These are phyloP conservation scores for Anticlea derivata DNA, from an alignment of 2,888 invertebrate species.

Conservation along the genomic window DNA sequence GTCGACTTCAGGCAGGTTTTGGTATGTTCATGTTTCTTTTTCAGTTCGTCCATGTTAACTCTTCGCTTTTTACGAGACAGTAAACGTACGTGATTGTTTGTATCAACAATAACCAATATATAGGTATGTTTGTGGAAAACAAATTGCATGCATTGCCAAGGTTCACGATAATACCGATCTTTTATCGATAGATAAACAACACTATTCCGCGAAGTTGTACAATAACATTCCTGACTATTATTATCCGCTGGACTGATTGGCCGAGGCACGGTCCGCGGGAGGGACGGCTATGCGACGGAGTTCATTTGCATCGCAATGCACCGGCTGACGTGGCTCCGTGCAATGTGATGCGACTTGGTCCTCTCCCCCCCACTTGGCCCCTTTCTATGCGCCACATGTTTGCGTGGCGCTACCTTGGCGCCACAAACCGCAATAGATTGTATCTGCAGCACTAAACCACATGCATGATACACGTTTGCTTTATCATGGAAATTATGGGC, in stretches of 20 bases:
- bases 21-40: neutral
- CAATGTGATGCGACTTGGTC: slow-evolving; percentile 24
- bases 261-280: slow-evolving; percentile 46
- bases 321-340: slow-evolving; percentile 39
- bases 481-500: slow-evolving; percentile 6
- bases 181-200: slow-evolving; percentile 41
- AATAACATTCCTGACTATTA: slow-evolving; percentile 76
- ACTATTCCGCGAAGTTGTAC: slow-evolving; percentile 57
- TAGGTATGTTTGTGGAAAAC: slow-evolving; percentile 13
- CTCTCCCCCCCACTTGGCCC: slow-evolving; percentile 14
- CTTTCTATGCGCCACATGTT: slow-evolving; percentile 27
- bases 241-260: slow-evolving; percentile 61
- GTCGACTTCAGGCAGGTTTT: slow-evolving; percentile 20
- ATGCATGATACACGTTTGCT: slow-evolving; percentile 11
- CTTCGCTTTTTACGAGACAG: neutral
- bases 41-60: neutral
- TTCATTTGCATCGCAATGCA: slow-evolving; percentile 72
- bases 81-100: neutral
- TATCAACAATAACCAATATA: no score
- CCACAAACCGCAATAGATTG: slow-evolving; percentile 27
- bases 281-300: slow-evolving; percentile 48
- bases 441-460: slow-evolving; percentile 22
- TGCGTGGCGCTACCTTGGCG: slow-evolving; percentile 28
- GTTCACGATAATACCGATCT: slow-evolving; percentile 16
- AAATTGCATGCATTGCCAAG: slow-evolving; percentile 14